Evolutionary conservation across 2,797 vertebrate genomes (phyloP), one percentile per base, ranked within the genome.

Genomic region (Enteromius afrohamiltoni): DNA sequence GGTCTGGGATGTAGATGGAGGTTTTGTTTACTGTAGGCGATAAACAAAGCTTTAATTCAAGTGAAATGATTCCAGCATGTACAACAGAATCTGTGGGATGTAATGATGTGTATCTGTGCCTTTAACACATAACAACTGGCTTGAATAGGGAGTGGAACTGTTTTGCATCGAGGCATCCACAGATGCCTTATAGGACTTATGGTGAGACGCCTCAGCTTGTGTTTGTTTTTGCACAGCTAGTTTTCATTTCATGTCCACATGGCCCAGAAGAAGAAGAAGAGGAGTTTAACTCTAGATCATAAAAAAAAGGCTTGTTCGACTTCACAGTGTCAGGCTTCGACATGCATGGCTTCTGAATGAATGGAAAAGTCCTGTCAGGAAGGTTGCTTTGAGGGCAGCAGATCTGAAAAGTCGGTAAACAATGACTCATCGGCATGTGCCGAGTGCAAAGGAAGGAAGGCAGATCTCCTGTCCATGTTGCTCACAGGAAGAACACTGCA

Each of bases 11-110:
- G 85, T 85, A 91, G 85, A 83, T 71, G 73, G 86, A 83, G 76
- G 77, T 84, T 86, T 89, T 93, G 91, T 91, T 84, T 91, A 79
- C 88, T 65, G 21, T 82, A 80, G 85, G 31, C 70, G 37, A 69
- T 91, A 92, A 93, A 91, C 93, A 94, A 95, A 95, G 94, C 91
- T 74, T 65, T 84, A 90, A 92, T 91, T 95, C 92, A 87, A 88
- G 90, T 88, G 90, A 92, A 58, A 86, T 85, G 91, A 93, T 94
- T 95, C 90, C 91, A 91, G 92, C 80, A 17, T 83, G 40, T 26
- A 87, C 77, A 92, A 88, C 88, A 95, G 92, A 90, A 76, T 78
- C 86, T 90, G 17, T 85, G 84, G 87, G 3, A 40, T 74, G 37
- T 37, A 64, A 29, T 49, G 55, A 81, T 21, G 23, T 74, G 31